Conservation (phyloP, 1,140 invertebrate species). For the Temnothorax longispinosus region DNA sequence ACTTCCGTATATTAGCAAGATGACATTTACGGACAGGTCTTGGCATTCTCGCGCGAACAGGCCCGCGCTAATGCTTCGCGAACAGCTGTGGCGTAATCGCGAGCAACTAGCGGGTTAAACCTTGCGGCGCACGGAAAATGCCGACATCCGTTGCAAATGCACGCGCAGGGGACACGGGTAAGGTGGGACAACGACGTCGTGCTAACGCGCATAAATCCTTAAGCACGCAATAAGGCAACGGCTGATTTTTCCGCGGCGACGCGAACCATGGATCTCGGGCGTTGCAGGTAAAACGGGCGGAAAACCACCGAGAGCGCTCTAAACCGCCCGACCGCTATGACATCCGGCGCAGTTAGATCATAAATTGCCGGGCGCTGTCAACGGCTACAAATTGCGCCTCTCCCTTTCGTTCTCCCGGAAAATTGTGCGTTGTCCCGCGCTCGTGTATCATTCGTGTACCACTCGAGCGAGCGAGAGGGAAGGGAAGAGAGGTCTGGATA, state of each 20-base stretch:
- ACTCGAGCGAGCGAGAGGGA: not conserved
- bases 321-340: conserved; percentile 43
- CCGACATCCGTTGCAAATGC: conserved; percentile 21
- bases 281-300: conserved; percentile 43
- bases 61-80: not conserved
- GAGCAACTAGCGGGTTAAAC: conserved; percentile 20
- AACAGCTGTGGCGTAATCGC: conserved; percentile 31
- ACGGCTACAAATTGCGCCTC: conserved; percentile 57
- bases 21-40: conserved; percentile 1
- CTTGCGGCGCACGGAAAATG: not conserved
- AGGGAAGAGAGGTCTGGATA: not conserved
- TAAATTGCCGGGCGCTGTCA: conserved; percentile 54
- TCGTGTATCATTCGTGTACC: conserved; percentile 25
- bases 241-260: conserved; percentile 39
- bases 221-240: conserved; percentile 51
- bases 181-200: not conserved
- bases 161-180: not conserved
- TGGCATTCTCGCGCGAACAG: not conserved
- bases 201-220: conserved; percentile 51
- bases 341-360: conserved; percentile 43
- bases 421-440: conserved; percentile 39
- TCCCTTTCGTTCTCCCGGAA: conserved; percentile 1
- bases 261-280: not conserved
- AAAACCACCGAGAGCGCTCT: conserved; percentile 30
- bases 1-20: conserved; percentile 6